A percentile compares a stretch with the other conserved stretches of the same genome.
These are phyloP conservation scores for Agrypnus murinus DNA, from an alignment of 2,888 invertebrate species.

Conservation along the genomic window DNA sequence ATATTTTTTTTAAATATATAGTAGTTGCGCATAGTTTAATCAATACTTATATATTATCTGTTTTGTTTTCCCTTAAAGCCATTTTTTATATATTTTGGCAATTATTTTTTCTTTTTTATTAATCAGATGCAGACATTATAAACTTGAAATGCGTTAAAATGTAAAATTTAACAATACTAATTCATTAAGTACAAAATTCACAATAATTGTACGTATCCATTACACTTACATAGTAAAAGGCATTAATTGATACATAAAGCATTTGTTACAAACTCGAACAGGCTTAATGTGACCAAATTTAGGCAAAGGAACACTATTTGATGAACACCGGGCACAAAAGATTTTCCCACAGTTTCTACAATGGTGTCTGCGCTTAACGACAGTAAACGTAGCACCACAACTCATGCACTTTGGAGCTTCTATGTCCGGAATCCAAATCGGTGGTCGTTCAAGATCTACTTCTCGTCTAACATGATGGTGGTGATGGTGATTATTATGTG, in stretches of 20 bases:
- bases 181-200: constrained; percentile 52
- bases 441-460: constrained; percentile 73
- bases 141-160: constrained; percentile 31
- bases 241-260: constrained; percentile 84
- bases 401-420: constrained; percentile 94
- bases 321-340: constrained; percentile 95
- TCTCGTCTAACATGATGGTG: constrained; percentile 40
- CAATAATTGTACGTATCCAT: constrained; percentile 46
- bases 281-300: constrained; percentile 94
- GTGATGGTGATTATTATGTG: too few relatives aligned
- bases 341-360: constrained; percentile 98
- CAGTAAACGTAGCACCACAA: constrained; percentile 93
- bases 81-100: not conserved
- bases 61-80: not conserved
- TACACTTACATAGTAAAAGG: constrained; percentile 73
- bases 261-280: constrained; percentile 94
- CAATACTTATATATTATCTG: constrained; percentile 8
- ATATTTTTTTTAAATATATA: not conserved
- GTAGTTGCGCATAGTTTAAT: constrained; percentile 12
- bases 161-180: constrained; percentile 44
- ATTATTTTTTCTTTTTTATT: not conserved
- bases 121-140: constrained; percentile 28
- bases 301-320: constrained; percentile 93
- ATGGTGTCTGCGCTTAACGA: constrained; percentile 96
- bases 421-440: constrained; percentile 96